Evolutionary conservation across 2,888 invertebrate genomes (phyloP).

Genomic region (Heliconius ethilla): DNA sequence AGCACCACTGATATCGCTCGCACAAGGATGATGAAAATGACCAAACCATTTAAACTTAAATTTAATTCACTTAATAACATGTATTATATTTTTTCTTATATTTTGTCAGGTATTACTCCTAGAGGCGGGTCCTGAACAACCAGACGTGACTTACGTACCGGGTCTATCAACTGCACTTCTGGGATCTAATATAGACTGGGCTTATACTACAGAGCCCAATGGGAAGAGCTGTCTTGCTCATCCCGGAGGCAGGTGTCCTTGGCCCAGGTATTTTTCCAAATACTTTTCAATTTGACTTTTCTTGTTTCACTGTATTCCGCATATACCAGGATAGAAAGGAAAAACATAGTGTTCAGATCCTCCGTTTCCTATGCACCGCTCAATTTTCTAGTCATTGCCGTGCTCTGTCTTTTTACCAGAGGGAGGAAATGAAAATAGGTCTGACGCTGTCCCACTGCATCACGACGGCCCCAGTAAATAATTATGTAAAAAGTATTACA

Average conservation of each 20-base stretch:
- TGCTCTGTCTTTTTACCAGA: no score
- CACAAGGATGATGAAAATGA: no score
- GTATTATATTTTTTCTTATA: neutral
- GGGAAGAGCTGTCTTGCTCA: slow-evolving; percentile 80
- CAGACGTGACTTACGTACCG: slow-evolving; percentile 83
- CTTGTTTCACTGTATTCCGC: neutral
- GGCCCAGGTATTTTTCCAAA: slow-evolving; percentile 66
- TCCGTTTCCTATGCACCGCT: neutral
- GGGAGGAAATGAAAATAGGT: no score
- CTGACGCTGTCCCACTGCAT: no score
- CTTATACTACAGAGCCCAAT: slow-evolving; percentile 83
- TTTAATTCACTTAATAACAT: no score
- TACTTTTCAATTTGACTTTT: no score
- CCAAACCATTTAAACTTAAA: no score
- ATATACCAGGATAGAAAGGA: neutral
- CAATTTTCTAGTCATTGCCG: no score
- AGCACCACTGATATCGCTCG: no score
- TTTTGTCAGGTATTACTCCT: slow-evolving; percentile 79
- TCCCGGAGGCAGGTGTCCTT: slow-evolving; percentile 75
- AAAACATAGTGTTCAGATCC: neutral
- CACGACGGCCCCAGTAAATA: no score
- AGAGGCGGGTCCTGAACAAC: slow-evolving; percentile 85
- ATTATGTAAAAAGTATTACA: no score
- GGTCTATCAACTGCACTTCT: slow-evolving; percentile 80
- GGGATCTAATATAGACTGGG: slow-evolving; percentile 85